Evolutionary conservation across 1,140 invertebrate species (phyloP).

Genomic region (Acromyrmex charruanus): DNA sequence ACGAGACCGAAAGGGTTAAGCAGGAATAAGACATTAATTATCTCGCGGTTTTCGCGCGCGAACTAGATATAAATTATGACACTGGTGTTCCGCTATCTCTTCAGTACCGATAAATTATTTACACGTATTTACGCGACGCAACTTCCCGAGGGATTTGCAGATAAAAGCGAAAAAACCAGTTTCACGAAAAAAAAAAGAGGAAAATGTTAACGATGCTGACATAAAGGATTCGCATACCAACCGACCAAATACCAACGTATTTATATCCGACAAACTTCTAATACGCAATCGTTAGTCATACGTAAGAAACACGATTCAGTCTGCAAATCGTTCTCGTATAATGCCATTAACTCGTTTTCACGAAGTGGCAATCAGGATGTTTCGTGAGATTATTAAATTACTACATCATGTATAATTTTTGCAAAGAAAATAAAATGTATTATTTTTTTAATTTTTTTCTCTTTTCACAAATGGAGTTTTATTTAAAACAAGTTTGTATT

Average conservation of each 20-base stretch:
- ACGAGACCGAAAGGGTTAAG: conserved; percentile 29
- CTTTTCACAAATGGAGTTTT: neutral
- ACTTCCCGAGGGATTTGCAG: conserved; percentile 37
- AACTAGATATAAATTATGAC: conserved; percentile 65
- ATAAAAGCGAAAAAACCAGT: conserved; percentile 75
- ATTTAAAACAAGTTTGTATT: neutral
- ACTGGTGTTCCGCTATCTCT: conserved; percentile 46
- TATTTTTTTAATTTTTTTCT: neutral
- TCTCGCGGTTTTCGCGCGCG: conserved; percentile 45
- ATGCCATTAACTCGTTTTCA: conserved; percentile 41
- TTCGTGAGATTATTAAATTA: conserved; percentile 28
- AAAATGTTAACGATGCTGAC: conserved; percentile 50
- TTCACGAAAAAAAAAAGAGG: conserved; percentile 48
- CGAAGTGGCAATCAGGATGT: neutral
- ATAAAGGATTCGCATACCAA: conserved; percentile 58
- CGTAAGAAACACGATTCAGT: neutral
- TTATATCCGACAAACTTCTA: conserved; percentile 64
- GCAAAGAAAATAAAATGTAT: neutral
- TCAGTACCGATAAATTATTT: conserved; percentile 72
- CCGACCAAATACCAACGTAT: conserved; percentile 30
- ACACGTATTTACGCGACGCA: conserved; percentile 64
- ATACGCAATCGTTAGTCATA: conserved; percentile 54
- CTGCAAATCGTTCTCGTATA: neutral
- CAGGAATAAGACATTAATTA: conserved; percentile 69
- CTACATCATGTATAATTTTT: neutral